Evolutionary conservation across 2,797 vertebrate species (phyloP), one percentile per base, ranked within the genome.

Genomic region (Mormyrus proboscirostris): DNA sequence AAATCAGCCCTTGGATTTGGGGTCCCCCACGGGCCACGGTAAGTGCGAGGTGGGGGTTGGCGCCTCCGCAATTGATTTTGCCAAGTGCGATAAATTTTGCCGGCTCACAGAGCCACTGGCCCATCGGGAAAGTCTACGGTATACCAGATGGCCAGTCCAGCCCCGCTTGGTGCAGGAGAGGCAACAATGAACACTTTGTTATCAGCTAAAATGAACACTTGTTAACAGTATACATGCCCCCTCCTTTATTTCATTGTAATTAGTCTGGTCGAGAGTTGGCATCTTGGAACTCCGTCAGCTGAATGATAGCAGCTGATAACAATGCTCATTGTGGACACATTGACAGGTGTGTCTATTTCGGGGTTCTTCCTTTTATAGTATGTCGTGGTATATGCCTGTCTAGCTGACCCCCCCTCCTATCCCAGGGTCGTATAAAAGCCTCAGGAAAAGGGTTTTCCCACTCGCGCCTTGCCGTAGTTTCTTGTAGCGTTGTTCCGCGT

Each of bases 291-390:
- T 86, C 92, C 92, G 93, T 94, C 93, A 92, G 94, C 93, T 87
- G 90, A 92, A 93, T 93, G 92, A 94, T 92, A 95, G 94, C 95
- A 95, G 96, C 95, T 96, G 95, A 95, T 95, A 95, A 97, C 95
- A 96, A 96, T 96, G 94, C 94, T 93, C 94, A 95, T 95, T 95
- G 94, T 96, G 94, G 94, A 94, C 92, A 94, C 92, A 94, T 94
- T 92, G 93, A 93, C 93, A 91, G 89, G 90, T 82, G 55, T 86
- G 91, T 95, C 96, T 97, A 97, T 97, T 96, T 96, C 90, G 88
- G 94, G 94, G 95, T 96, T 96, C 93, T 96, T 96, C 96, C 96
- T 96, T 97, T 96, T 96, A 96, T 95, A 95, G 96, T 93, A 91
- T 90, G 94, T 92, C 89, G 91, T 89, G 93, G 92, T 91, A 93